phyloP scores from a whole-genome alignment of 2,888 invertebrate species.

The Nebria salina region DNA sequence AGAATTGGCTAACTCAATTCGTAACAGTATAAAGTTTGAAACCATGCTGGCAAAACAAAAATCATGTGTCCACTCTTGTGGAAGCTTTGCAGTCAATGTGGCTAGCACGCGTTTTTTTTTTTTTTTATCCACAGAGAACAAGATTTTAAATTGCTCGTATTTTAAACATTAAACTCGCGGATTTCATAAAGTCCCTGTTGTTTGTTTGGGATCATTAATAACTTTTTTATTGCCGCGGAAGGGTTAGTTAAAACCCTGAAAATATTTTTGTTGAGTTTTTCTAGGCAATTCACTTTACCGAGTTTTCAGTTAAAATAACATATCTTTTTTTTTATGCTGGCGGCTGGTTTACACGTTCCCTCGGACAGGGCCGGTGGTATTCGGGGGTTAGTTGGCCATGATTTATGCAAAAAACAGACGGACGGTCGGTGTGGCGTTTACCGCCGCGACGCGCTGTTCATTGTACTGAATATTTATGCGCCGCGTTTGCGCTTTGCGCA shows the following conservation, averaged over 20 bases:
- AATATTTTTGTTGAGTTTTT: neutral
- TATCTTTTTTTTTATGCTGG: neutral
- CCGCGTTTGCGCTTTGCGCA: slow-evolving; percentile 22
- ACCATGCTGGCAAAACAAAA: neutral
- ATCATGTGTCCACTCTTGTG: neutral
- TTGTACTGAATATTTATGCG: slow-evolving; percentile 22
- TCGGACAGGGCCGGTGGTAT: neutral
- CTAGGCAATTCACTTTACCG: neutral
- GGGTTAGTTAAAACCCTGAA: slow-evolving; percentile 1
- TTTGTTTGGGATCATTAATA: neutral
- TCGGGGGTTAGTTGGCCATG: slow-evolving; percentile 2
- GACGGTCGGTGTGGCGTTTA: slow-evolving; percentile 5
- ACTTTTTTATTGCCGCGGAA: neutral
- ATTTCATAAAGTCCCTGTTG: neutral
- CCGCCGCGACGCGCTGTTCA: slow-evolving; percentile 6
- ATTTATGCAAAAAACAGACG: slow-evolving; percentile 4
- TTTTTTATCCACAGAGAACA: neutral
- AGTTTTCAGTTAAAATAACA: neutral
- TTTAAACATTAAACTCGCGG: neutral
- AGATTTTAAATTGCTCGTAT: neutral
- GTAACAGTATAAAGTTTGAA: too few species aligned
- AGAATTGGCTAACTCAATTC: too few species aligned
- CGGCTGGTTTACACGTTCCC: neutral
- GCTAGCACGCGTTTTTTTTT: neutral
- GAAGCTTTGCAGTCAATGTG: neutral